These are phyloP conservation scores for Drusus annulatus DNA, from an alignment of 1,140 invertebrate species.

Conservation along the genomic window DNA sequence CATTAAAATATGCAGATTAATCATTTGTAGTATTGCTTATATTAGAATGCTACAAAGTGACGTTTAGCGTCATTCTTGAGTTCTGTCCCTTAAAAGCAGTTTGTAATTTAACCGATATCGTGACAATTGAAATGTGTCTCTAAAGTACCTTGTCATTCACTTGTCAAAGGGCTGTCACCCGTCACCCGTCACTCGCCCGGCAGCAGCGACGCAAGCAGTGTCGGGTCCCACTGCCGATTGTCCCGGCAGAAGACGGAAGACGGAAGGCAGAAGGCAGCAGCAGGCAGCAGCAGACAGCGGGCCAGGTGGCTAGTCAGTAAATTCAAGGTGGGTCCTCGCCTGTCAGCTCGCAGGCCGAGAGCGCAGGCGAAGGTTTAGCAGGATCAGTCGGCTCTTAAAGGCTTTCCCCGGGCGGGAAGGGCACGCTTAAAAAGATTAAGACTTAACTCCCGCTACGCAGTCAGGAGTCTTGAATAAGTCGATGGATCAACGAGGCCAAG, in stretches of 20 bases:
- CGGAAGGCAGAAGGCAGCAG: too few relatives aligned
- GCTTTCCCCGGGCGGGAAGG: conserved; percentile 47
- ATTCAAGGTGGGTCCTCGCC: conserved; percentile 29
- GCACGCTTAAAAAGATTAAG: conserved; percentile 57
- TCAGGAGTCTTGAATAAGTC: conserved; percentile 52
- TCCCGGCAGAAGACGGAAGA: too few relatives aligned
- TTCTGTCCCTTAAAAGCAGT: too few relatives aligned
- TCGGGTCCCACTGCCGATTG: not conserved
- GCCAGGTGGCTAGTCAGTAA: conserved; percentile 39
- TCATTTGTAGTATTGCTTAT: too few relatives aligned
- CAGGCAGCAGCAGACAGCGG: not conserved
- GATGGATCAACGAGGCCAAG: conserved; percentile 16
- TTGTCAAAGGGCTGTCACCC: conserved; percentile 2
- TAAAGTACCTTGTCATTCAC: not conserved
- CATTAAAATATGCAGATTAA: too few relatives aligned
- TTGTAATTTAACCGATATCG: too few relatives aligned
- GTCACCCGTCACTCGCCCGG: not conserved
- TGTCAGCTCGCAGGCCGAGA: conserved; percentile 8
- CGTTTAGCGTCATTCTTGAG: too few relatives aligned
- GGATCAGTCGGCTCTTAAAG: conserved; percentile 56
- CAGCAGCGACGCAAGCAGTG: not conserved
- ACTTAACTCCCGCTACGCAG: conserved; percentile 43
- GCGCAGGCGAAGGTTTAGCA: conserved; percentile 9
- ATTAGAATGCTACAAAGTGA: too few relatives aligned
- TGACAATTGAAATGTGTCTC: too few relatives aligned